Percentiles rank a stretch among this genome's conserved stretches.
These are phyloP conservation scores for Antennarius striatus DNA, from an alignment of 2,113 vertebrate species.

Conservation along the genomic window DNA sequence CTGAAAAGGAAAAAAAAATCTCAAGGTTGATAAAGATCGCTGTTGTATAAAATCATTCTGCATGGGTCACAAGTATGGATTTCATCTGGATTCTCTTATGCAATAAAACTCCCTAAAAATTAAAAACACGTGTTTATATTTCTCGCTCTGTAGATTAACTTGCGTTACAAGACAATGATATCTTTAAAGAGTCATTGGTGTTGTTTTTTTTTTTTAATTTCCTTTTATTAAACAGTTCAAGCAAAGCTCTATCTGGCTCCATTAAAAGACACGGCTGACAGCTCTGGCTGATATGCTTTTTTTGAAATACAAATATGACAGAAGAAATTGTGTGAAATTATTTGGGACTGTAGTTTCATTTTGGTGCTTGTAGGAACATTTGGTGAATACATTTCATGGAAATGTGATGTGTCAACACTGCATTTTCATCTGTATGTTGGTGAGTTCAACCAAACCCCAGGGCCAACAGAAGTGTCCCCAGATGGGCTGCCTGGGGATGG, in stretches of 20 bases:
- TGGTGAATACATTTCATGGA: conserved; percentile 27
- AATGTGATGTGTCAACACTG: conserved; percentile 27
- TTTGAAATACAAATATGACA: background rate
- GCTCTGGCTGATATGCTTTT: background rate
- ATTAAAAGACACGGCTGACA: too few species aligned
- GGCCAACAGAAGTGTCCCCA: conserved; percentile 71
- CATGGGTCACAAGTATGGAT: background rate
- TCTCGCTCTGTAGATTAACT: too few species aligned
- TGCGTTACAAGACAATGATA: too few species aligned
- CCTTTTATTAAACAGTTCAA: too few species aligned
- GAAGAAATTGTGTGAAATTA: background rate
- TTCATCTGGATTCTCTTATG: too few species aligned
- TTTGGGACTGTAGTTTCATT: background rate
- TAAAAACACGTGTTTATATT: too few species aligned
- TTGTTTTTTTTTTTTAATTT: too few species aligned
- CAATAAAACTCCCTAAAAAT: too few species aligned
- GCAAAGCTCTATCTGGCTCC: too few species aligned
- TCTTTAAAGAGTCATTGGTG: too few species aligned
- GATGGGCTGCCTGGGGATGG: conserved; percentile 72
- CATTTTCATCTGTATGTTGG: conserved; percentile 9
- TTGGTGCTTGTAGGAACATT: conserved; percentile 14
- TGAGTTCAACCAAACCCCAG: conserved; percentile 39
- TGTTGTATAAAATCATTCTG: background rate
- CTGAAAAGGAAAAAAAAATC: conserved; percentile 41
- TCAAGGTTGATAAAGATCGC: conserved; percentile 53